phyloP scores from a whole-genome alignment of 1,140 invertebrate species.

The Zophobas morio region DNA sequence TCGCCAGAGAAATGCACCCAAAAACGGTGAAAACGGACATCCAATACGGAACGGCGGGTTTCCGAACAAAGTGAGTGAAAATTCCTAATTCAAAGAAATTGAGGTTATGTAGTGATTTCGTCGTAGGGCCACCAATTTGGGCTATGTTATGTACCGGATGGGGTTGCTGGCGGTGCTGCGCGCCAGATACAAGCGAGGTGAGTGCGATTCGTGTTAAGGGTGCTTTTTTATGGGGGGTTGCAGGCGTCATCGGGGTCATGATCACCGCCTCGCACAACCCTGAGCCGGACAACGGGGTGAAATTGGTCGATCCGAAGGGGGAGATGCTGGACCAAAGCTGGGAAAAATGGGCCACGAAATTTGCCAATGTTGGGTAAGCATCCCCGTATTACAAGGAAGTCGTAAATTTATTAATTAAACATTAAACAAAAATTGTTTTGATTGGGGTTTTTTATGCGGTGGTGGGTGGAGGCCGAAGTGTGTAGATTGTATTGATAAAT shows the following conservation, averaged over 20 bases:
- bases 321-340: constrained; percentile 95
- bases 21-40: constrained; percentile 75
- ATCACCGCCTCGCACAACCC: constrained; percentile 99
- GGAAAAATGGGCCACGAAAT: constrained; percentile 90
- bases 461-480: too few relatives aligned
- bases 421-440: too few relatives aligned
- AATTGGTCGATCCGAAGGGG: constrained; percentile 94
- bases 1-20: constrained; percentile 82
- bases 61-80: constrained; percentile 77
- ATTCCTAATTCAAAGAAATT: background rate
- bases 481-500: too few relatives aligned
- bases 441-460: too few relatives aligned
- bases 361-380: constrained; percentile 83
- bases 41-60: constrained; percentile 80
- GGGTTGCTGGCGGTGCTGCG: constrained; percentile 91
- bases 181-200: constrained; percentile 85
- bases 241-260: constrained; percentile 90
- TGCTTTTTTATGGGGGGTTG: constrained; percentile 38
- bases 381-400: too few relatives aligned
- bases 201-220: constrained; percentile 46
- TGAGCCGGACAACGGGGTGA: constrained; percentile 96
- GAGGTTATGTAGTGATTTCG: constrained; percentile 44
- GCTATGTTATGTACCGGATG: constrained; percentile 94
- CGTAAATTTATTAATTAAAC: too few relatives aligned
- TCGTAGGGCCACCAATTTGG: constrained; percentile 82